Percentiles rank a stretch among this genome's conserved stretches.
Conservation (phyloP, 1,140 invertebrate species). For the Ladona fulva region DNA sequence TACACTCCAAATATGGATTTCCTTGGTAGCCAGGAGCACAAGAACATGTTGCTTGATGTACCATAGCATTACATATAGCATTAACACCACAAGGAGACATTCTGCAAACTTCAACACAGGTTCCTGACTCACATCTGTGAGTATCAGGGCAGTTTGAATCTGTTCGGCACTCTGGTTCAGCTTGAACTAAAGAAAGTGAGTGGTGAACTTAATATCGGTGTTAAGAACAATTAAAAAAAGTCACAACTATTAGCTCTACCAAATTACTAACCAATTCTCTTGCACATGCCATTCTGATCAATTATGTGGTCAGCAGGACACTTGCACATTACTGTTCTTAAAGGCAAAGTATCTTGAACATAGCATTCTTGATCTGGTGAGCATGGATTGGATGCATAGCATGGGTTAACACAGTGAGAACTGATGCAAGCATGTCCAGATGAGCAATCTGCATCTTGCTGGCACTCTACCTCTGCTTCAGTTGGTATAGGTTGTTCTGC, state of each 20-base stretch:
- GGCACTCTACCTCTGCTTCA: conserved; percentile 50
- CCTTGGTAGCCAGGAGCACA: conserved; percentile 71
- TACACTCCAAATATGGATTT: conserved; percentile 74
- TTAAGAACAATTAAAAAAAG: too few species aligned
- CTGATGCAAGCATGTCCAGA: conserved; percentile 66
- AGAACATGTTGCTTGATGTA: conserved; percentile 65
- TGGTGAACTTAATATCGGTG: neutral
- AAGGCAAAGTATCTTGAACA: conserved; percentile 64
- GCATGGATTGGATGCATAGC: conserved; percentile 56
- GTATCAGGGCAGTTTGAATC: conserved; percentile 62
- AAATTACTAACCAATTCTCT: conserved; percentile 41
- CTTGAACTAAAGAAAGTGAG: conserved; percentile 26
- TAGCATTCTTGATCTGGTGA: conserved; percentile 63
- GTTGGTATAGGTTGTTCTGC: conserved; percentile 27
- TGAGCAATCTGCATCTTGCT: conserved; percentile 63
- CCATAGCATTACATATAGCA: conserved; percentile 65
- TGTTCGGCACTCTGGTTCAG: conserved; percentile 49
- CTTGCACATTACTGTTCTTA: conserved; percentile 70
- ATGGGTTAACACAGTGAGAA: conserved; percentile 64
- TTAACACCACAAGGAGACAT: conserved; percentile 71
- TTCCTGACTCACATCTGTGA: conserved; percentile 63
- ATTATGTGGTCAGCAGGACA: conserved; percentile 64
- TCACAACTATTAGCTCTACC: neutral
- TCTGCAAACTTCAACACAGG: conserved; percentile 69
- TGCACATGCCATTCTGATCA: conserved; percentile 52